phyloP scores from a whole-genome alignment of 2,113 vertebrate genomes.

The Epinephelus lanceolatus region DNA sequence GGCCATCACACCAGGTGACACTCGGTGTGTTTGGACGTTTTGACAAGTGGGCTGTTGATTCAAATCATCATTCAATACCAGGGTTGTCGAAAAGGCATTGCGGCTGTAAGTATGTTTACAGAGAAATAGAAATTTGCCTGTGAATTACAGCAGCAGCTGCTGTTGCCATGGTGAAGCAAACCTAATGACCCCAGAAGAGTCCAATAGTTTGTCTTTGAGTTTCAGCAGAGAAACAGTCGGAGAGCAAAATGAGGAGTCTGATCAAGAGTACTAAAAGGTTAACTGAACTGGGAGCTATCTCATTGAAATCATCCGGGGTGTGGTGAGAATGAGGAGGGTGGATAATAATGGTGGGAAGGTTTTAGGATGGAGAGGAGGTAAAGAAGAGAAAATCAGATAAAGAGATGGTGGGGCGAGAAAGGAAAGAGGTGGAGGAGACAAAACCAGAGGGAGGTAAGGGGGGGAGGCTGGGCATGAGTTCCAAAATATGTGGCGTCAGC shows the following conservation, averaged over 20 bases:
- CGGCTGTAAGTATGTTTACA: slow-evolving; percentile 16
- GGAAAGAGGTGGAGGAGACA: slow-evolving; percentile 3
- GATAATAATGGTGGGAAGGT: not conserved
- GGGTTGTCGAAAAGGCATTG: not conserved
- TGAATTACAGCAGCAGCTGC: slow-evolving; percentile 35
- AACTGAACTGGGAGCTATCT: not conserved
- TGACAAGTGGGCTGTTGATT: slow-evolving; percentile 28
- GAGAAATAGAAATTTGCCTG: slow-evolving; percentile 46
- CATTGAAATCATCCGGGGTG: not conserved
- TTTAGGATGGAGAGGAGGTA: slow-evolving; percentile 1
- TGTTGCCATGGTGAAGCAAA: slow-evolving; percentile 51
- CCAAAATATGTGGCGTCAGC: slow-evolving; percentile 59
- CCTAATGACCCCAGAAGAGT: slow-evolving; percentile 38
- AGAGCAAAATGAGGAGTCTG: not conserved
- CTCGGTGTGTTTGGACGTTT: not conserved
- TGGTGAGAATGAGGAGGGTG: not conserved
- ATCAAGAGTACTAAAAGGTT: not conserved
- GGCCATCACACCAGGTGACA: not conserved
- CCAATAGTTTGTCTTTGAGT: not conserved
- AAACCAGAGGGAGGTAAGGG: not conserved
- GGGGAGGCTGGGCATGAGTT: not conserved
- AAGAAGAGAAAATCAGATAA: not conserved
- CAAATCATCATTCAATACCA: slow-evolving; percentile 34
- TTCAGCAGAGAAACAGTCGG: not conserved
- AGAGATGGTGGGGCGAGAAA: not conserved